A percentile compares a stretch with the other conserved stretches of the same genome.
phyloP scores from a whole-genome alignment of 2,113 vertebrate species.

The Psephotus haematonotus region DNA sequence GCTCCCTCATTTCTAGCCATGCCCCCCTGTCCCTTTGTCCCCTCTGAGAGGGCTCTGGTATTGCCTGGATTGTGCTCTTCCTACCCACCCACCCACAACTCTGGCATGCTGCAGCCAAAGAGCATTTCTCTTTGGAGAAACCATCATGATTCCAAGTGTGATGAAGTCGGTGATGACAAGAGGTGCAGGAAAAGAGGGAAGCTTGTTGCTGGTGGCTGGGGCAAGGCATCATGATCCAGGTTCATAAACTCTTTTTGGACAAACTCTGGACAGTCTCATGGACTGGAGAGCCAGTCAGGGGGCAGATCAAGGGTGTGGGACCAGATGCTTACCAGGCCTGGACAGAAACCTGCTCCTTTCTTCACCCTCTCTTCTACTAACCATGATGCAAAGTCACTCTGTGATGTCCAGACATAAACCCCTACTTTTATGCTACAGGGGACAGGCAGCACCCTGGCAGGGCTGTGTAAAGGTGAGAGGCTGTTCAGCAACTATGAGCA shows the following conservation, averaged over 20 bases:
- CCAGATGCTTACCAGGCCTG: too few species aligned
- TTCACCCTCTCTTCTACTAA: background rate
- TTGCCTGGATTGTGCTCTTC: background rate
- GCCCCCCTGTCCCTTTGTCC: background rate
- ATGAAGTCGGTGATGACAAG: fast-evolving
- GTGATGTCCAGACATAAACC: background rate
- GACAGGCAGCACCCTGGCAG: background rate
- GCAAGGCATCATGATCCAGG: too few species aligned
- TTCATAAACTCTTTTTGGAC: background rate
- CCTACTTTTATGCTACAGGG: too few species aligned
- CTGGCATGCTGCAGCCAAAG: background rate
- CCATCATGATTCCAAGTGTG: fast-evolving
- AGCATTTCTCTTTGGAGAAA: background rate
- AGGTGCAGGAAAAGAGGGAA: fast-evolving
- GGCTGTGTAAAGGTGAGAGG: background rate
- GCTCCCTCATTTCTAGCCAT: background rate
- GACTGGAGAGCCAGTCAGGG: background rate
- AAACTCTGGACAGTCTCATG: background rate
- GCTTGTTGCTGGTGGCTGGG: background rate
- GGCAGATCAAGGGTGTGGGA: background rate
- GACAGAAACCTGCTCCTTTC: background rate
- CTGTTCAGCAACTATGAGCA: background rate
- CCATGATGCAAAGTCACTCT: fast-evolving
- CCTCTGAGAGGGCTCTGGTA: too few species aligned
- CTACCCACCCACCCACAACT: background rate